A percentile compares a stretch with the other conserved stretches of the same genome.
Evolutionary conservation across 1,140 invertebrate species (phyloP).

Genomic region (Diuraphis noxia): DNA sequence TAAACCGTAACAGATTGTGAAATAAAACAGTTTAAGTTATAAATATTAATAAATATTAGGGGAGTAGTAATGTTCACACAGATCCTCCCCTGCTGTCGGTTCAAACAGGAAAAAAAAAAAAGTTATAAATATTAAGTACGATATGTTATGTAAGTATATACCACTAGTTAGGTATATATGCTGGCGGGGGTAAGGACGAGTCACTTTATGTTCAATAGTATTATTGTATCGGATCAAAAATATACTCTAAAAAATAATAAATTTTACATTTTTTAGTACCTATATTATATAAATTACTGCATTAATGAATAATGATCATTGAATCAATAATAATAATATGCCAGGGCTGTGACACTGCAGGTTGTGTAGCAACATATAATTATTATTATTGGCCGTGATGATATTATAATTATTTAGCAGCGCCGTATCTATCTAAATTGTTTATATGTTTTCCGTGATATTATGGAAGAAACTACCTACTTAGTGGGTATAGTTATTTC

Average conservation of each 20-base stretch:
- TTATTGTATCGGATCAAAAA: neutral
- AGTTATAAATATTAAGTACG: too few species aligned
- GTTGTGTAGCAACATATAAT: neutral
- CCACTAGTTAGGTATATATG: too few species aligned
- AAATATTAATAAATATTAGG: too few species aligned
- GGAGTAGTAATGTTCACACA: too few species aligned
- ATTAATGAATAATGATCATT: too few species aligned
- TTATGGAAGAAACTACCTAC: neutral
- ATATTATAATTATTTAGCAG: neutral
- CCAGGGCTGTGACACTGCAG: neutral
- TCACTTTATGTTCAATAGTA: neutral
- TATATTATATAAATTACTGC: neutral
- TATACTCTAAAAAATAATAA: neutral
- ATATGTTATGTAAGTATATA: too few species aligned
- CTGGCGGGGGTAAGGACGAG: too few species aligned
- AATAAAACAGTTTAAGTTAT: too few species aligned
- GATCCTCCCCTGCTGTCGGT: too few species aligned
- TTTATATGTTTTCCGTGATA: neutral
- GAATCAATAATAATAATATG: neutral
- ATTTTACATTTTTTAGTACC: neutral
- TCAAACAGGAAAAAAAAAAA: too few species aligned
- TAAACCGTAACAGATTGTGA: too few species aligned
- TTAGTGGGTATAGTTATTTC: neutral
- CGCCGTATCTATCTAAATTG: neutral
- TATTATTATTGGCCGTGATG: neutral